Percentiles rank a stretch among this genome's conserved stretches.
Evolutionary conservation across 2,113 vertebrate species (phyloP).

Genomic region (Murina feae): DNA sequence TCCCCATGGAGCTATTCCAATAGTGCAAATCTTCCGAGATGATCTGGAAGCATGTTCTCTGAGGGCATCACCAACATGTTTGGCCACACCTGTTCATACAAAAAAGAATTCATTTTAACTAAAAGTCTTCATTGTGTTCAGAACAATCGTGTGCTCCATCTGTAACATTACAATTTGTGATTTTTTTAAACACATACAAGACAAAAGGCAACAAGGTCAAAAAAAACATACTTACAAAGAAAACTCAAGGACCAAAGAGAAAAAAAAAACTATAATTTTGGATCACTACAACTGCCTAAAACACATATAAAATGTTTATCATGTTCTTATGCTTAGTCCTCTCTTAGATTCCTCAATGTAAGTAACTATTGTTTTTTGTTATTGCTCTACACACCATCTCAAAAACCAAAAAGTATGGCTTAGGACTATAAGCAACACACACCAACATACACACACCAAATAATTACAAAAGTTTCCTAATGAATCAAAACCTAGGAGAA

Average conservation of each 20-base stretch:
- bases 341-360: constrained; percentile 17
- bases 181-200: constrained; percentile 1
- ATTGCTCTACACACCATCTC: constrained; percentile 6
- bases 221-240: constrained; percentile 28
- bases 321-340: not conserved
- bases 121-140: not conserved
- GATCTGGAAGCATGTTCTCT: constrained; percentile 96
- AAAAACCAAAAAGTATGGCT: not conserved
- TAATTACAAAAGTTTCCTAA: not conserved
- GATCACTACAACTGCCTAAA: constrained; percentile 42
- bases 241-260: not conserved
- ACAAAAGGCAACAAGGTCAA: constrained; percentile 2
- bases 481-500: not conserved
- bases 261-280: not conserved
- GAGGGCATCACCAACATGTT: constrained; percentile 97
- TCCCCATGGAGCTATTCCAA: constrained; percentile 97
- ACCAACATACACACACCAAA: not conserved
- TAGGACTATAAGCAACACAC: not conserved
- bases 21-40: constrained; percentile 98
- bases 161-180: not conserved
- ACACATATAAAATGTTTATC: constrained; percentile 44
- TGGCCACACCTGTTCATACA: constrained; percentile 91
- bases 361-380: constrained; percentile 16
- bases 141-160: not conserved
- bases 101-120: constrained; percentile 52